Evolutionary conservation across 2,797 vertebrate genomes (phyloP).

Genomic region (Bufotes viridis): DNA sequence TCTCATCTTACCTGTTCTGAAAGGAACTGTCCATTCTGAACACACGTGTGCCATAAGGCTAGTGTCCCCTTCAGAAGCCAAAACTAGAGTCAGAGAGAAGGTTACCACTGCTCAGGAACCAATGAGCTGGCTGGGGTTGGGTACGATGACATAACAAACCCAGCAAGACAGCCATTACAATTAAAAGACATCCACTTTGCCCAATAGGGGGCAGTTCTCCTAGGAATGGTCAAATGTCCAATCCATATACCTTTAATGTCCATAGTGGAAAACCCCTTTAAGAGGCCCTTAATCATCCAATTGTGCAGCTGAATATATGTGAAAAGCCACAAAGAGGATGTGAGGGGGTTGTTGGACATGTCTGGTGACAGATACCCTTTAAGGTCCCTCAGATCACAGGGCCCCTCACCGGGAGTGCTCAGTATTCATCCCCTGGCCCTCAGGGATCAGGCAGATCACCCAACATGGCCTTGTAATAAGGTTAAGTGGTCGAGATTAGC

Average conservation of each 20-base stretch:
- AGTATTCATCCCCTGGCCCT: neutral
- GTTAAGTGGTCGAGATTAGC: constrained; percentile 50
- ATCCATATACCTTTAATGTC: neutral
- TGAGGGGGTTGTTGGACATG: neutral
- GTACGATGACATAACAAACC: neutral
- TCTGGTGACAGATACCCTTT: neutral
- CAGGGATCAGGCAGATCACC: neutral
- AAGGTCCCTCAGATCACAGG: neutral
- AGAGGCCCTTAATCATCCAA: neutral
- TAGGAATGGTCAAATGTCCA: neutral
- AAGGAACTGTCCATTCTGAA: neutral
- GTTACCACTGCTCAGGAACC: neutral
- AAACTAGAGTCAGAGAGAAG: neutral
- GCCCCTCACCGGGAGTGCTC: neutral
- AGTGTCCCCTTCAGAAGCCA: neutral
- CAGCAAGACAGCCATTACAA: too few species aligned
- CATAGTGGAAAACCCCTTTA: neutral
- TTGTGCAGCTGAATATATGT: neutral
- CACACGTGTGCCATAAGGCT: neutral
- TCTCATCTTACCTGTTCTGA: neutral
- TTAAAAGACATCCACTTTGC: too few species aligned
- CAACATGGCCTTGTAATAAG: constrained; percentile 36
- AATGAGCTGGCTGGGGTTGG: neutral
- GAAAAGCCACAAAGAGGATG: neutral
- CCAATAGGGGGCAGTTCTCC: neutral